phyloP scores from a whole-genome alignment of 2,113 vertebrate species.

The Phalacrocorax carbo region DNA sequence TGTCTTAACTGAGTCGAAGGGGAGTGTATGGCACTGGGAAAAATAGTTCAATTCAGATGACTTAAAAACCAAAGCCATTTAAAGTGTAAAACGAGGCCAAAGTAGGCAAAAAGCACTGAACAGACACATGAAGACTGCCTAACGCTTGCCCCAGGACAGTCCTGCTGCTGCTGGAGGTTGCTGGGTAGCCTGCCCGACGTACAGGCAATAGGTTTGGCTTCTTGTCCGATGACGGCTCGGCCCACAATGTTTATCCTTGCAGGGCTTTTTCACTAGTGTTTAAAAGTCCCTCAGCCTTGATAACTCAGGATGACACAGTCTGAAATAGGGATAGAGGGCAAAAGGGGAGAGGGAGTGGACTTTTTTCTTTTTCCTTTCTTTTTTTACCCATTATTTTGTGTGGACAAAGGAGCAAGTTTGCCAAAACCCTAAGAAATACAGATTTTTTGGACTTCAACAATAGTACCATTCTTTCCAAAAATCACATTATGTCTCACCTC shows the following conservation, averaged over 20 bases:
- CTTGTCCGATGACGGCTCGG: background rate
- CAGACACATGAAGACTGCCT: background rate
- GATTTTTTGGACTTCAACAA: constrained; percentile 54
- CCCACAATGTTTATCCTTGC: background rate
- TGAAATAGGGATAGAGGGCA: constrained; percentile 19
- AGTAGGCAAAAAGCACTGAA: background rate
- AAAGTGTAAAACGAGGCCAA: background rate
- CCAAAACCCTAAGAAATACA: constrained; percentile 53
- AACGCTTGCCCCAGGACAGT: accelerated
- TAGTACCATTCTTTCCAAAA: constrained; percentile 54
- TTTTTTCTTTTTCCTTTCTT: background rate
- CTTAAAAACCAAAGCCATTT: background rate
- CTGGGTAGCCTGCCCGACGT: background rate
- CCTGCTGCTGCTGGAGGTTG: background rate
- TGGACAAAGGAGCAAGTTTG: constrained; percentile 60
- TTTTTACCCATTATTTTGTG: constrained; percentile 40
- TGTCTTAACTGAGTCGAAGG: background rate
- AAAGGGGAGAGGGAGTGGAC: background rate
- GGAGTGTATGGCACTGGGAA: background rate
- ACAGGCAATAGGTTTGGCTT: background rate
- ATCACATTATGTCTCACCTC: constrained; percentile 61
- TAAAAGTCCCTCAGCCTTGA: background rate
- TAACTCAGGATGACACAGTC: background rate
- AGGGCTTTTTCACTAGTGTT: background rate
- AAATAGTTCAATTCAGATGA: background rate